These are phyloP conservation scores for Drosophila insularis DNA, from an alignment of 1,140 invertebrate genomes.

Conservation along the genomic window DNA sequence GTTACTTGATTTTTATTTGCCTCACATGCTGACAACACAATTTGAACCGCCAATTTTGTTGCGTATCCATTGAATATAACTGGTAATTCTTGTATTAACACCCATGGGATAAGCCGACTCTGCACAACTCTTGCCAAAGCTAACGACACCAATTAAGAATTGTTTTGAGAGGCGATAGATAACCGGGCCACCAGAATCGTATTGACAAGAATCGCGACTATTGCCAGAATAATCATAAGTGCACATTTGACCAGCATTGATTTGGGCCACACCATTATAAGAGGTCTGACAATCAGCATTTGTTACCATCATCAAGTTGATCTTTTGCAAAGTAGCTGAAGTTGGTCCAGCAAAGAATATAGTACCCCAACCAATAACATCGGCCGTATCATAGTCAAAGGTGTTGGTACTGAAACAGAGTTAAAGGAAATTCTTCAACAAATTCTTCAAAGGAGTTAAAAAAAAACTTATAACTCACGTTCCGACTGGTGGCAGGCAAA, in stretches of 20 bases:
- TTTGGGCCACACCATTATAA: slow-evolving; percentile 40
- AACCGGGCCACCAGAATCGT: slow-evolving; percentile 77
- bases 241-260: slow-evolving; percentile 60
- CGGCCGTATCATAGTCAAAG: slow-evolving; percentile 62
- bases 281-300: slow-evolving; percentile 61
- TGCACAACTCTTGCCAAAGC: slow-evolving; percentile 86
- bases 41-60: slow-evolving; percentile 53
- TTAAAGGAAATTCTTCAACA: neutral
- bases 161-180: slow-evolving; percentile 38
- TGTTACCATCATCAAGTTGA: slow-evolving; percentile 54
- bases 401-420: slow-evolving; percentile 18
- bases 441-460: too few species aligned
- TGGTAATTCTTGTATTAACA: slow-evolving; percentile 87
- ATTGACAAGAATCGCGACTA: slow-evolving; percentile 70
- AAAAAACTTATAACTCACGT: slow-evolving; percentile 47
- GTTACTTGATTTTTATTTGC: neutral
- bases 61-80: slow-evolving; percentile 87
- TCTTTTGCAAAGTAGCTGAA: slow-evolving; percentile 53
- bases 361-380: slow-evolving; percentile 72
- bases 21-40: slow-evolving; percentile 52
- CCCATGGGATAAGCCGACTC: slow-evolving; percentile 83
- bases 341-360: slow-evolving; percentile 57
- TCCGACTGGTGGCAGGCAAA: slow-evolving; percentile 64
- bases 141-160: slow-evolving; percentile 85
- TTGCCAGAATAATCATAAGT: slow-evolving; percentile 70